Conservation (phyloP, 2,888 invertebrate species). For the Nephrotoma appendiculata region DNA sequence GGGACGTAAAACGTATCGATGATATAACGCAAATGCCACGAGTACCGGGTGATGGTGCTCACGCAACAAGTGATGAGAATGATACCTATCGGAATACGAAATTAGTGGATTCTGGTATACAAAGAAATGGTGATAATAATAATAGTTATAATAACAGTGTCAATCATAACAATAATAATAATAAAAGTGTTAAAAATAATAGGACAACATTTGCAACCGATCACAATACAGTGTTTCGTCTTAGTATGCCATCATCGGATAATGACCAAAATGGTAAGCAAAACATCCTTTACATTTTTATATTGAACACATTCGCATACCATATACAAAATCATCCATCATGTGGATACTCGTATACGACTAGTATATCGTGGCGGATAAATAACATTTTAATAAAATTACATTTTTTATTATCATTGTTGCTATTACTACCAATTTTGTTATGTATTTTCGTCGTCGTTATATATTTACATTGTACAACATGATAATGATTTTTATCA, state of each 20-base stretch:
- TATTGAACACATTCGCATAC: too few species aligned
- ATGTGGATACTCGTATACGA: neutral
- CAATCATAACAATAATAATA: neutral
- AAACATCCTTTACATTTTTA: neutral
- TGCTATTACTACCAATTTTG: neutral
- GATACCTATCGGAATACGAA: conserved; percentile 15
- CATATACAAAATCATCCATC: neutral
- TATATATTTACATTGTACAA: neutral
- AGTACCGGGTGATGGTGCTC: conserved; percentile 26
- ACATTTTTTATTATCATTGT: neutral
- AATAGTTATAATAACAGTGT: neutral
- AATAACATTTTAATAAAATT: neutral
- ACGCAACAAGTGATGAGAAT: conserved; percentile 16
- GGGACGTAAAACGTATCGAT: conserved; percentile 17
- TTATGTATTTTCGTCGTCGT: neutral
- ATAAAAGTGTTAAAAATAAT: neutral
- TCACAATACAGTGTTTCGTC: neutral
- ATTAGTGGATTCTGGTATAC: neutral
- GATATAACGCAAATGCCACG: conserved; percentile 30
- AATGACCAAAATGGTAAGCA: neutral
- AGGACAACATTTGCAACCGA: neutral
- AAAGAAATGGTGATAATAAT: neutral
- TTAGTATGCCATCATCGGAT: neutral
- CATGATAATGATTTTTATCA: neutral
- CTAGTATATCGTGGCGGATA: neutral